These are phyloP conservation scores for Chaenocephalus aceratus DNA, from an alignment of 2,113 vertebrate genomes.

Conservation along the genomic window DNA sequence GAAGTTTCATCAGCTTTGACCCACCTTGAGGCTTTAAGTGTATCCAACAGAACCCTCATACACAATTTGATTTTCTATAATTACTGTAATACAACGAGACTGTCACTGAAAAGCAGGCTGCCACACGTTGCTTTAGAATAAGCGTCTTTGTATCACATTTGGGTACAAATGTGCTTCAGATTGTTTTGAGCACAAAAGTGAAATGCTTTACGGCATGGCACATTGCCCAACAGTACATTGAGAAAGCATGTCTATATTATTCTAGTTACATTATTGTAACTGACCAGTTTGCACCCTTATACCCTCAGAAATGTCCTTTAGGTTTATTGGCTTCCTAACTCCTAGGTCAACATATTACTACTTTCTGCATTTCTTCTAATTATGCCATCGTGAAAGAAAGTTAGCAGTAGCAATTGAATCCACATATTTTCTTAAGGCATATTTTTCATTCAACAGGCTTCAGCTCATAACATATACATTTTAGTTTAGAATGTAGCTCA, in stretches of 20 bases:
- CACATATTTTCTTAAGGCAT: slow-evolving; percentile 5
- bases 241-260: background rate
- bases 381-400: background rate
- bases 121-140: background rate
- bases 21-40: background rate
- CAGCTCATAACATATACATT: background rate
- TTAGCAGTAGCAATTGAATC: slow-evolving; percentile 10
- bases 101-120: background rate
- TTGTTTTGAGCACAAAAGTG: background rate
- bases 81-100: background rate
- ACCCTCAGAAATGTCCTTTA: no score
- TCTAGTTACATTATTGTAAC: background rate
- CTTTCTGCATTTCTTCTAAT: background rate
- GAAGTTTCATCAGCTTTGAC: background rate
- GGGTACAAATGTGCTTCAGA: background rate
- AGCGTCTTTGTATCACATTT: background rate
- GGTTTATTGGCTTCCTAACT: background rate
- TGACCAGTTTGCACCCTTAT: background rate
- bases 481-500: slow-evolving; percentile 15
- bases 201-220: background rate
- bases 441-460: background rate
- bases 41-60: background rate
- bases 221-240: background rate
- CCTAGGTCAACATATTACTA: background rate
- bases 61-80: background rate